Conservation (phyloP, 2,797 vertebrate species). For the Cetoscarus ocellatus region DNA sequence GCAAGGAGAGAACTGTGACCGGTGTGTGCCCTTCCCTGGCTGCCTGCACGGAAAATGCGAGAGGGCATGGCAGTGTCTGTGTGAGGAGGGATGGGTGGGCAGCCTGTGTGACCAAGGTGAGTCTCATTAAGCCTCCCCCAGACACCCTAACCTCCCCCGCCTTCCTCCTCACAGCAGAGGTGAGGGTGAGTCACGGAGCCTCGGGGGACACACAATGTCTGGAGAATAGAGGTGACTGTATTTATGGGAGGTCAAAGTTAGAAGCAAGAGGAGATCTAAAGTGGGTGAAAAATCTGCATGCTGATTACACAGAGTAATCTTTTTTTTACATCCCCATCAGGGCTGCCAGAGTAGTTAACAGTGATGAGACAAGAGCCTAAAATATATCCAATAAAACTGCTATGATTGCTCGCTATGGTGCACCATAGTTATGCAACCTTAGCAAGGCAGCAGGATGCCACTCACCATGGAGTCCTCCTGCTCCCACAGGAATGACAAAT, state of each 20-base stretch:
- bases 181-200: constrained; percentile 45
- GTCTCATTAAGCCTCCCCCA: constrained; percentile 47
- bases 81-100: constrained; percentile 93
- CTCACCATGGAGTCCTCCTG: too few relatives aligned
- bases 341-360: too few relatives aligned
- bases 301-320: not conserved
- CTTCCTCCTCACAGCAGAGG: constrained; percentile 13
- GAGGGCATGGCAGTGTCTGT: constrained; percentile 93
- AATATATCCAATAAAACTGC: too few relatives aligned
- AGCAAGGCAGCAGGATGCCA: too few relatives aligned
- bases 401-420: too few relatives aligned
- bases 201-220: not conserved
- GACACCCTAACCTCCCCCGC: not conserved
- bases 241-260: constrained; percentile 2
- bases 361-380: too few relatives aligned
- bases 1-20: constrained; percentile 90
- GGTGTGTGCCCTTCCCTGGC: constrained; percentile 89
- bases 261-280: not conserved
- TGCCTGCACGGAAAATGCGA: constrained; percentile 90
- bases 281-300: not conserved
- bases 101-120: constrained; percentile 93
- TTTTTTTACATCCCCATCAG: not conserved
- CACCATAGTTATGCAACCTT: too few relatives aligned
- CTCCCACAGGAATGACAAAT: too few relatives aligned
- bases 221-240: not conserved